Conservation (phyloP, 2,888 invertebrate genomes). For the Melipona beecheii region DNA sequence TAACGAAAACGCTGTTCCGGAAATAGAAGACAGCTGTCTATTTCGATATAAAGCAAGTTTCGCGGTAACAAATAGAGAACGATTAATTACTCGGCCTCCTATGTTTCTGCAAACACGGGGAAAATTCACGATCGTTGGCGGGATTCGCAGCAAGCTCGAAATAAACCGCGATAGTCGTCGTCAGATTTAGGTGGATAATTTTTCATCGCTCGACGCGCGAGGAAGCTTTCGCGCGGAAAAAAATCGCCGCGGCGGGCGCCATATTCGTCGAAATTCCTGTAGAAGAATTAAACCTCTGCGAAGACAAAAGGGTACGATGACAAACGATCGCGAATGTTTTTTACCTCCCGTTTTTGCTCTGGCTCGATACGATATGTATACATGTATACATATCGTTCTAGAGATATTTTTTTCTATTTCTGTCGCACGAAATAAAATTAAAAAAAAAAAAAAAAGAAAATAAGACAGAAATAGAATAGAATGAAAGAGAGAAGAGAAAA, state of each 20-base stretch:
- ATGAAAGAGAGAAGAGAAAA: too few relatives aligned
- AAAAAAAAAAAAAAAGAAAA: not conserved
- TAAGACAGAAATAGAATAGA: too few relatives aligned
- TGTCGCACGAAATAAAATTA: not conserved
- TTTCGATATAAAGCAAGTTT: too few relatives aligned
- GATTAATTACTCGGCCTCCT: not conserved
- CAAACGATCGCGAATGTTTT: constrained; percentile 30
- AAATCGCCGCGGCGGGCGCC: not conserved
- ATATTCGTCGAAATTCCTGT: constrained; percentile 10
- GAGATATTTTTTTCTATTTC: not conserved
- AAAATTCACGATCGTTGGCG: not conserved
- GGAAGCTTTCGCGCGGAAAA: not conserved
- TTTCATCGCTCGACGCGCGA: constrained; percentile 12
- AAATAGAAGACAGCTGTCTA: too few relatives aligned
- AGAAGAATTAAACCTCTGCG: constrained; percentile 35
- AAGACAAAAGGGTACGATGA: constrained; percentile 20
- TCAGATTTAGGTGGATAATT: constrained; percentile 10
- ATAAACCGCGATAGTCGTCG: not conserved
- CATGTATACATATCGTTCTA: not conserved
- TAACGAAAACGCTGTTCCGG: too few relatives aligned
- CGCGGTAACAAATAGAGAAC: not conserved
- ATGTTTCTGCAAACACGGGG: not conserved
- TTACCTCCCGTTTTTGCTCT: not conserved
- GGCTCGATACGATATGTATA: constrained; percentile 6
- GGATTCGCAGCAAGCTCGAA: not conserved